Conservation (phyloP, 2,888 invertebrate genomes). For the Erebia epiphron region DNA sequence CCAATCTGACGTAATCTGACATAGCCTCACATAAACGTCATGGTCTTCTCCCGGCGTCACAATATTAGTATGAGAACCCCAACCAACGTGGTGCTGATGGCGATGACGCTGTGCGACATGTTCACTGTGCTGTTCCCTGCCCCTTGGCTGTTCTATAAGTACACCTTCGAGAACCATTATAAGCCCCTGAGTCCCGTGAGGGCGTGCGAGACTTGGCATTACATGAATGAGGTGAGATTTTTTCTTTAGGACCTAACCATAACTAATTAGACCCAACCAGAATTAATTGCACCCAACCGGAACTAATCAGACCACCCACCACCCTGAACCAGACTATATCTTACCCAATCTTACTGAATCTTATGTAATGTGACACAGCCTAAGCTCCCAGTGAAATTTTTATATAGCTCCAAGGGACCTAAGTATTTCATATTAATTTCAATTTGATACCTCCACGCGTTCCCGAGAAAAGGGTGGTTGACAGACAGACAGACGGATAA, state of each 20-base stretch:
- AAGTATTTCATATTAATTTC: no score
- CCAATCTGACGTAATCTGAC: no score
- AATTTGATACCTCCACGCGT: no score
- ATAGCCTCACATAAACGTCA: conserved; percentile 85
- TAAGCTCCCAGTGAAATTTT: no score
- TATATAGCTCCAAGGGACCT: no score
- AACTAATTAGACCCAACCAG: background rate
- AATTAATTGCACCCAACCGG: background rate
- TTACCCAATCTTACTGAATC: background rate
- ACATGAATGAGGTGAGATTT: conserved; percentile 89
- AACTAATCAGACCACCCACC: background rate
- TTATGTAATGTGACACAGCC: background rate
- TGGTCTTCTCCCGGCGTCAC: conserved; percentile 93
- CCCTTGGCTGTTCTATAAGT: conserved; percentile 96
- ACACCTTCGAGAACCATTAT: conserved; percentile 93
- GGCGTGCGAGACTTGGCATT: conserved; percentile 90
- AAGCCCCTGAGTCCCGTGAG: conserved; percentile 89
- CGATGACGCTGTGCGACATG: conserved; percentile 97
- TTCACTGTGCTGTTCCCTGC: conserved; percentile 95
- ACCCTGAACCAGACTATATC: background rate
- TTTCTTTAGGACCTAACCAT: background rate
- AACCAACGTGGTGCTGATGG: conserved; percentile 95
- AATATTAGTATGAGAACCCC: conserved; percentile 96
- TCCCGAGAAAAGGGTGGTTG: no score
- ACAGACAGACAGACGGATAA: no score